A percentile compares a stretch with the other conserved stretches of the same genome.
Evolutionary conservation across 92 coral and sea anemone species (phyloP).

Genomic region (Paragorgia papillata): DNA sequence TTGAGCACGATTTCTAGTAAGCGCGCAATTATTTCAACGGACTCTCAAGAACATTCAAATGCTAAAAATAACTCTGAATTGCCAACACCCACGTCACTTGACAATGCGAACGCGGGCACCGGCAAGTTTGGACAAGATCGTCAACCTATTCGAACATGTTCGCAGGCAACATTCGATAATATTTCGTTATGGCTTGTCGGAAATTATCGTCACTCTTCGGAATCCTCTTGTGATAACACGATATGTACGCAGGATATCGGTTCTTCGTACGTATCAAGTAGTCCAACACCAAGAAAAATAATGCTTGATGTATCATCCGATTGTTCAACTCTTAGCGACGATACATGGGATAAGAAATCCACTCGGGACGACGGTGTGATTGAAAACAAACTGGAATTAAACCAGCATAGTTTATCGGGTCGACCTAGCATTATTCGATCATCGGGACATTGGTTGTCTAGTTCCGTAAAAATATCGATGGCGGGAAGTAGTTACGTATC

Average conservation of each 20-base stretch:
- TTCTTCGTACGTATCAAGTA: conserved; percentile 79
- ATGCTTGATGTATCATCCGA: conserved; percentile 64
- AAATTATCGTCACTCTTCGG: neutral
- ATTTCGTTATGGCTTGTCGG: neutral
- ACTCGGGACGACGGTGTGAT: conserved; percentile 62
- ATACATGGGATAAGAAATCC: conserved; percentile 60
- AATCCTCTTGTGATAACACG: conserved; percentile 18
- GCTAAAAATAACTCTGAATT: no score
- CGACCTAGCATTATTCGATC: conserved; percentile 64
- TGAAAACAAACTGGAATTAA: conserved; percentile 53
- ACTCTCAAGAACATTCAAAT: neutral
- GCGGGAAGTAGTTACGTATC: neutral
- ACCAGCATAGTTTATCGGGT: conserved; percentile 43
- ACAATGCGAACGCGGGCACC: neutral
- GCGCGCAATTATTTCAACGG: neutral
- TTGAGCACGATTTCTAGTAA: neutral
- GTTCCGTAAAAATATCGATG: conserved; percentile 30
- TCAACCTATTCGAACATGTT: neutral
- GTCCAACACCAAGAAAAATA: conserved; percentile 62
- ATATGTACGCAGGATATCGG: conserved; percentile 53
- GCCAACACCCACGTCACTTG: neutral
- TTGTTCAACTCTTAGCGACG: conserved; percentile 11
- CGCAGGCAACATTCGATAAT: neutral
- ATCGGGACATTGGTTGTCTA: conserved; percentile 46
- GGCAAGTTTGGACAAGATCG: neutral